A percentile compares a stretch with the other conserved stretches of the same genome.
Conservation (phyloP, 2,113 vertebrate genomes). For the Neotoma lepida region DNA sequence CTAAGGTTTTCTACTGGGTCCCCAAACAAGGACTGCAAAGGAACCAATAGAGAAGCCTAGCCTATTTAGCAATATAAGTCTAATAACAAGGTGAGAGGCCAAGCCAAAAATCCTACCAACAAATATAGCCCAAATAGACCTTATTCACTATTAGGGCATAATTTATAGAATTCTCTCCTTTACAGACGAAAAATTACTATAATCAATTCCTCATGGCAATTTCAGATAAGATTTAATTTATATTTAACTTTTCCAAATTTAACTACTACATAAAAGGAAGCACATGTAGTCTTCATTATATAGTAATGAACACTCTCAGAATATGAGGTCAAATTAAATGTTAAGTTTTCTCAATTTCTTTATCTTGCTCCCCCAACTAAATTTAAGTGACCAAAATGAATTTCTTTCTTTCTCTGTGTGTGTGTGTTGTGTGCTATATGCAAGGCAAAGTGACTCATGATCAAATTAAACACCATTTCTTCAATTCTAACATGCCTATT, state of each 20-base stretch:
- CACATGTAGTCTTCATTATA: not conserved
- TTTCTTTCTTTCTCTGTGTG: not conserved
- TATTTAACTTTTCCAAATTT: conserved; percentile 14
- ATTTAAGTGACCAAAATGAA: conserved; percentile 54
- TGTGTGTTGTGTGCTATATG: not conserved
- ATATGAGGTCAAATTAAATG: conserved; percentile 46
- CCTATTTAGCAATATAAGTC: not conserved
- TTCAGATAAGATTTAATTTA: conserved; percentile 41
- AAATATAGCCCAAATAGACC: not conserved
- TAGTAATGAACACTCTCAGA: conserved; percentile 4
- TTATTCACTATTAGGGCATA: not conserved
- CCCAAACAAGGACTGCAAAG: not conserved
- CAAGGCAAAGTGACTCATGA: conserved; percentile 29
- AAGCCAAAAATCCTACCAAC: conserved; percentile 19
- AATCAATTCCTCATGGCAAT: conserved; percentile 17
- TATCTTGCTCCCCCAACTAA: not conserved
- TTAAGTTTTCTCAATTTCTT: conserved; percentile 38
- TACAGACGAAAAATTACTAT: conserved; percentile 9
- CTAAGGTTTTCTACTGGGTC: conserved; percentile 25
- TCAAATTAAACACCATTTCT: conserved; percentile 23
- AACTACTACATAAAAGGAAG: conserved; percentile 30
- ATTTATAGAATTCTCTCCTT: conserved; percentile 49
- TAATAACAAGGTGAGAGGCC: conserved; percentile 10
- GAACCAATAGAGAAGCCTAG: not conserved
- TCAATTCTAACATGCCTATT: conserved; percentile 12